These are phyloP conservation scores for Heliconius erato DNA, from an alignment of 2,888 invertebrate species.

Conservation along the genomic window DNA sequence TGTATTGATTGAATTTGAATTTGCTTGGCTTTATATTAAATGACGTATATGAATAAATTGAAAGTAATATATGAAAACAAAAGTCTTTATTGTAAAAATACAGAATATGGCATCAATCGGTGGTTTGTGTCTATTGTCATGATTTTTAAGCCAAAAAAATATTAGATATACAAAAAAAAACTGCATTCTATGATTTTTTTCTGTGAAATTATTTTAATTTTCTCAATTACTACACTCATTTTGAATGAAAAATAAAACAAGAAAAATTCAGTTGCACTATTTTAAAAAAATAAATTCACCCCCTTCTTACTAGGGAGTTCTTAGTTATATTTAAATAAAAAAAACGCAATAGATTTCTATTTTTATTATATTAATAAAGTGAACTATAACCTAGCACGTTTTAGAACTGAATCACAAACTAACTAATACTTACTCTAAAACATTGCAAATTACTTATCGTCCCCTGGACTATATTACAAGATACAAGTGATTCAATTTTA, in stretches of 20 bases:
- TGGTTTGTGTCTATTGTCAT: constrained; percentile 39
- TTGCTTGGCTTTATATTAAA: background rate
- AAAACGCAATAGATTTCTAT: constrained; percentile 23
- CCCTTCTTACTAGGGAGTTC: background rate
- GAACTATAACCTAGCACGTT: constrained; percentile 28
- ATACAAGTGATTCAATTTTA: constrained; percentile 14
- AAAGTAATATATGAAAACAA: background rate
- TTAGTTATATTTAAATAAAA: constrained; percentile 29
- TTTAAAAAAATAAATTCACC: background rate
- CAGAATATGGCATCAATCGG: constrained; percentile 35
- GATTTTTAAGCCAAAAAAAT: background rate
- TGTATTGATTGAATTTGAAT: background rate
- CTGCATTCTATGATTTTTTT: background rate
- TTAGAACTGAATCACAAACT: constrained; percentile 8
- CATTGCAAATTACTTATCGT: constrained; percentile 5
- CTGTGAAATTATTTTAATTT: background rate
- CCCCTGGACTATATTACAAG: constrained; percentile 22
- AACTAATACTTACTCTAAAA: background rate
- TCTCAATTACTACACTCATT: background rate
- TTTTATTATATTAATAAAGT: constrained; percentile 31
- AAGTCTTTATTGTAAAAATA: constrained; percentile 16
- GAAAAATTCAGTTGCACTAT: constrained; percentile 2
- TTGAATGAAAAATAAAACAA: background rate
- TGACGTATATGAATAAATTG: background rate
- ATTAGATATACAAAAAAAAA: background rate